Conservation (phyloP, 2,888 invertebrate genomes). For the Dryocosmus kuriphilus region DNA sequence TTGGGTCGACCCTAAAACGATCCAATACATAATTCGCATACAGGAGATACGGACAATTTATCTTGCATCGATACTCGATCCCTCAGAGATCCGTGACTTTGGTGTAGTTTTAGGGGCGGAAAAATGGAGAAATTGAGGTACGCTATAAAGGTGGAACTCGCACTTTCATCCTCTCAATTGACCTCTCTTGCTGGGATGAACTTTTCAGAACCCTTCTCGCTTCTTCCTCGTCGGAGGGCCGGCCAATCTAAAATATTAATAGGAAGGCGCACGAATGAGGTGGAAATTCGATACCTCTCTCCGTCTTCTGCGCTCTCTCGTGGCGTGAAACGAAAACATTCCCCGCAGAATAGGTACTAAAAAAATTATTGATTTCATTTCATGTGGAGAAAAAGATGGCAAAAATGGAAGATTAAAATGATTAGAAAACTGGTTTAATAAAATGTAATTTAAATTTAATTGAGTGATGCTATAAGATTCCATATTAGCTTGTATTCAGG, state of each 20-base stretch:
- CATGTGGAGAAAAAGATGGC: background rate
- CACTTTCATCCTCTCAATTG: constrained; percentile 34
- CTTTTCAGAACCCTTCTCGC: constrained; percentile 44
- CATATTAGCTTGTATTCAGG: too few species aligned
- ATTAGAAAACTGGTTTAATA: background rate
- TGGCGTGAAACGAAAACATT: constrained; percentile 32
- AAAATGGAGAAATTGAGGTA: constrained; percentile 12
- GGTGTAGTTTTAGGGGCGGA: constrained; percentile 33
- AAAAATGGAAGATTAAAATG: too few species aligned
- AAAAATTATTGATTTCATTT: constrained; percentile 28
- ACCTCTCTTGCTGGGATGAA: constrained; percentile 32
- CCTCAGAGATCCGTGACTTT: constrained; percentile 54
- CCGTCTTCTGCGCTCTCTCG: constrained; percentile 50
- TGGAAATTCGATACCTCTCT: constrained; percentile 69
- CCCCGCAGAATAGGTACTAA: background rate
- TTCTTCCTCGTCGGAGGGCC: constrained; percentile 36
- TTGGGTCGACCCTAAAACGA: constrained; percentile 50
- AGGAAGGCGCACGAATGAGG: constrained; percentile 66
- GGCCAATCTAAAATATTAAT: constrained; percentile 70
- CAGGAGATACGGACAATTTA: constrained; percentile 52
- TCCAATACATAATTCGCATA: constrained; percentile 53
- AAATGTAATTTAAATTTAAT: background rate
- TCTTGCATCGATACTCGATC: constrained; percentile 56
- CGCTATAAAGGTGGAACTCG: constrained; percentile 50
- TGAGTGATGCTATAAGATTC: background rate